Conservation (phyloP, 1,140 invertebrate species). For the Drosophila sp. region DNA sequence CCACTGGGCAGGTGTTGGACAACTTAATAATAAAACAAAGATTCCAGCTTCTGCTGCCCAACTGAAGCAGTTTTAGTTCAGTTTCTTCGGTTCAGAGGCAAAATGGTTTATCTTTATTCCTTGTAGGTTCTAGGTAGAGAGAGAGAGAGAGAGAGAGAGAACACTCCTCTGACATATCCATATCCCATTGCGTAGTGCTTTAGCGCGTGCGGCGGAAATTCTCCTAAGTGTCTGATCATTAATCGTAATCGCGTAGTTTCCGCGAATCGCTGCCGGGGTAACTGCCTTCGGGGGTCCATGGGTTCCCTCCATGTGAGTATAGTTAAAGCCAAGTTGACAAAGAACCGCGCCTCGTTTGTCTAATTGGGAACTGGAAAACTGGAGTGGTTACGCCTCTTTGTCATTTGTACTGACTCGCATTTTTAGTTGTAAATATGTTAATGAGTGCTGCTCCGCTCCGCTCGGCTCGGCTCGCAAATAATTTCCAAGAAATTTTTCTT, state of each 20-base stretch:
- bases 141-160: no score
- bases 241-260: slow-evolving; percentile 68
- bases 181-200: slow-evolving; percentile 41
- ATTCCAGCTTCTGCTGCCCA: not conserved
- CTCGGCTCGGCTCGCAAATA: slow-evolving; percentile 28
- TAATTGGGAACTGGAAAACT: slow-evolving; percentile 76
- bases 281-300: not conserved
- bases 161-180: slow-evolving; percentile 3
- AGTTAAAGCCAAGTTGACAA: slow-evolving; percentile 43
- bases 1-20: slow-evolving; percentile 76
- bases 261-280: slow-evolving; percentile 9
- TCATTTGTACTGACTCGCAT: slow-evolving; percentile 69
- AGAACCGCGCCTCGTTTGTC: slow-evolving; percentile 55
- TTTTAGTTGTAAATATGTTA: slow-evolving; percentile 82
- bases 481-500: slow-evolving; percentile 69
- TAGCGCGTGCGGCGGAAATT: slow-evolving; percentile 69
- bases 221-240: slow-evolving; percentile 74
- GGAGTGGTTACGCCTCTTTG: slow-evolving; percentile 59
- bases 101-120: not conserved
- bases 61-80: no score
- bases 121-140: not conserved
- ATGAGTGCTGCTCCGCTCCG: slow-evolving; percentile 58
- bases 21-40: slow-evolving; percentile 62
- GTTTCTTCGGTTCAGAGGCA: not conserved
- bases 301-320: not conserved